Conservation (phyloP, 2,797 vertebrate species). For the Cheirogaleus major region DNA sequence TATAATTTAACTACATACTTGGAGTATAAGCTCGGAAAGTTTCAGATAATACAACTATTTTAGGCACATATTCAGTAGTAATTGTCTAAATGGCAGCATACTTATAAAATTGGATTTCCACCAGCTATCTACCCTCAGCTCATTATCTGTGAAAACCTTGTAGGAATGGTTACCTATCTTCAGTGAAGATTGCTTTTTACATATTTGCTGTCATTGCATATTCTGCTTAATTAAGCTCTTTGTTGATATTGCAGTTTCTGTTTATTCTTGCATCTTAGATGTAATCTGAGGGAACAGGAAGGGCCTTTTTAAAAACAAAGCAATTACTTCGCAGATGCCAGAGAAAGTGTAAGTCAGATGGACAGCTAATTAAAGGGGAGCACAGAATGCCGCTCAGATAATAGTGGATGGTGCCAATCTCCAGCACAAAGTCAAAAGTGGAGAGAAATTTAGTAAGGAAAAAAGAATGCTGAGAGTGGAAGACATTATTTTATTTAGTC, state of each 20-base stretch:
- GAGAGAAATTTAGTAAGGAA: neutral
- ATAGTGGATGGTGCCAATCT: neutral
- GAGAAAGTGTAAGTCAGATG: neutral
- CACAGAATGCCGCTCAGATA: neutral
- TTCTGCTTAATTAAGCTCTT: conserved; percentile 56
- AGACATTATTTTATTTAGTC: neutral
- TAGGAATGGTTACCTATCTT: conserved; percentile 20
- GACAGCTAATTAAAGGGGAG: conserved; percentile 4
- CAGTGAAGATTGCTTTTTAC: conserved; percentile 31
- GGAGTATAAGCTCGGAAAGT: neutral
- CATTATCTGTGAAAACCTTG: neutral
- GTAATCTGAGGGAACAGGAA: conserved; percentile 17
- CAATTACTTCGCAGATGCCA: neutral
- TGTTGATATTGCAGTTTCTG: conserved; percentile 39
- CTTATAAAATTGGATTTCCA: conserved; percentile 6
- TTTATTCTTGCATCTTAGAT: conserved; percentile 24
- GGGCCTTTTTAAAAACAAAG: conserved; percentile 50
- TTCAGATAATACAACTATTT: neutral
- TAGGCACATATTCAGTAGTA: neutral
- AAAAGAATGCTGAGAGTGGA: neutral
- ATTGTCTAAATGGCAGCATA: neutral
- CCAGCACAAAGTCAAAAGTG: neutral
- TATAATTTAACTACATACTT: neutral
- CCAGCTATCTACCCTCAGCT: neutral
- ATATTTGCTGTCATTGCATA: conserved; percentile 45